A percentile compares a stretch with the other conserved stretches of the same genome.
Evolutionary conservation across 2,888 invertebrate genomes (phyloP).

Genomic region (Hedychridium roseum): DNA sequence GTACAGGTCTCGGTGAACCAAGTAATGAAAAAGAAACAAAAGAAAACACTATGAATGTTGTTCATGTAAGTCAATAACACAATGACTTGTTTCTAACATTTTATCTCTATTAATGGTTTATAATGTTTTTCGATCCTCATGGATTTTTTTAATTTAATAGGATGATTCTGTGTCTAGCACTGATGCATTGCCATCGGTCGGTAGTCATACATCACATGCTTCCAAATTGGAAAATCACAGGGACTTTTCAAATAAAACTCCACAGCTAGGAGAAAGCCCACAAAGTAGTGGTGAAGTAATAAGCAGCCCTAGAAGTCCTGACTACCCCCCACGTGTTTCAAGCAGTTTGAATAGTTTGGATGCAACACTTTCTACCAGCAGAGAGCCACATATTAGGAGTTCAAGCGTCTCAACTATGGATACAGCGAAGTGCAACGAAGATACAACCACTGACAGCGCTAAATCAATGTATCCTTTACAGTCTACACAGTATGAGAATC

Average conservation of each 20-base stretch:
- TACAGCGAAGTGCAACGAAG: conserved; percentile 34
- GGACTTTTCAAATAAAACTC: conserved; percentile 52
- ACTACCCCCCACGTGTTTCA: conserved; percentile 56
- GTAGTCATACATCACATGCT: conserved; percentile 22
- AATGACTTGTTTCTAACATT: no score
- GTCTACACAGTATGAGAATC: conserved; percentile 17
- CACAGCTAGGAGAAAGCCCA: conserved; percentile 55
- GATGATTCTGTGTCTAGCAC: conserved; percentile 35
- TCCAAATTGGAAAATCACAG: conserved; percentile 45
- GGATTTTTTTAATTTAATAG: conserved; percentile 25
- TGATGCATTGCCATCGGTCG: conserved; percentile 27
- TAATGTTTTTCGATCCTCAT: conserved; percentile 1
- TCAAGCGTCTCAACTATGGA: conserved; percentile 32
- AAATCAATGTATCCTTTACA: no score
- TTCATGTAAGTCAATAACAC: no score
- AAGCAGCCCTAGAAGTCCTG: conserved; percentile 58
- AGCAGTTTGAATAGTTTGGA: conserved; percentile 47
- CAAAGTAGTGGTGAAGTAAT: conserved; percentile 50
- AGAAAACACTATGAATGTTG: no score
- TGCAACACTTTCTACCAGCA: conserved; percentile 35
- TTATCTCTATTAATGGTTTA: conserved; percentile 3
- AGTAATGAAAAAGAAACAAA: no score
- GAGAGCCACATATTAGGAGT: conserved; percentile 21
- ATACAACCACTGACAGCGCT: conserved; percentile 15
- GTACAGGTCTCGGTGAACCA: no score